A percentile compares a stretch with the other conserved stretches of the same genome.
phyloP scores from a whole-genome alignment of 2,113 vertebrate species.

The Cricetomys ansorgei region DNA sequence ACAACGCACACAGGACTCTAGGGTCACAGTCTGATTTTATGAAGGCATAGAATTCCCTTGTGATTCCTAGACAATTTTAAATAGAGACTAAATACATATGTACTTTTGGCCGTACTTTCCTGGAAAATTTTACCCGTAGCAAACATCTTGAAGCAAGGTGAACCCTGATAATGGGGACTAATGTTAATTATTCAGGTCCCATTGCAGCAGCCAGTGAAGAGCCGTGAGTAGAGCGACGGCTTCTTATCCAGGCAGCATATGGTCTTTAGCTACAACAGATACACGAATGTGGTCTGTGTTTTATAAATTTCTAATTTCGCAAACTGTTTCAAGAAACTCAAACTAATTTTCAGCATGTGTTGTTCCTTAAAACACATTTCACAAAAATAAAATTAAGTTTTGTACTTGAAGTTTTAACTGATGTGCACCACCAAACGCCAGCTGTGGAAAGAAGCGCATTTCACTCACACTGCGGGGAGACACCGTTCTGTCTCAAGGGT shows the following conservation, averaged over 20 bases:
- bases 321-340: conserved; percentile 50
- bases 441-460: conserved; percentile 33
- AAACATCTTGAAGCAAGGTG: background rate
- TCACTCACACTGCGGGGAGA: background rate
- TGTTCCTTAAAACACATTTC: conserved; percentile 46
- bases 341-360: conserved; percentile 51
- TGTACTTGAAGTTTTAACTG: conserved; percentile 52
- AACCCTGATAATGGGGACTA: background rate
- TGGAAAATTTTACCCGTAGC: background rate
- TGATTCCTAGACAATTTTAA: background rate
- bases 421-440: conserved; percentile 33
- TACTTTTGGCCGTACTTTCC: background rate
- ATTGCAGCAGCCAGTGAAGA: conserved; percentile 5
- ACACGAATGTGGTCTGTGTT: conserved; percentile 5
- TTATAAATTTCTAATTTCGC: conserved; percentile 60
- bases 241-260: conserved; percentile 40
- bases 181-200: background rate
- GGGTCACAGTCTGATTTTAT: background rate
- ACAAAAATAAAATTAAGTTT: conserved; percentile 57
- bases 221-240: background rate
- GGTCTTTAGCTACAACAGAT: conserved; percentile 51
- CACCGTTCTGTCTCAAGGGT: background rate
- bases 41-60: background rate
- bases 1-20: background rate
- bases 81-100: background rate